These are phyloP conservation scores for Lasioglossum morio DNA, from an alignment of 2,888 invertebrate genomes.

Conservation along the genomic window DNA sequence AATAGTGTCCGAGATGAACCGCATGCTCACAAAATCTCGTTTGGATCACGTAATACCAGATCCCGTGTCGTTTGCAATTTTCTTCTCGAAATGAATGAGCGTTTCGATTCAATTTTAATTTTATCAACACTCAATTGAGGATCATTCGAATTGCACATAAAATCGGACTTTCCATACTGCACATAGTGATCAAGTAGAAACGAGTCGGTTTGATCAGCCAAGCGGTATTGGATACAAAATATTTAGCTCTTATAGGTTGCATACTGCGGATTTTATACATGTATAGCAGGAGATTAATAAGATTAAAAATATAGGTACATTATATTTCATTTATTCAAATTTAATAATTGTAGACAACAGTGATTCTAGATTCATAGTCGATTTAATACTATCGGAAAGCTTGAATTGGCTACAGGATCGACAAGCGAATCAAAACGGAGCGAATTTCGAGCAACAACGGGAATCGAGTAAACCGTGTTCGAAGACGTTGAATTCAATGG, in stretches of 20 bases:
- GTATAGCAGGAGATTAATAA: too few relatives aligned
- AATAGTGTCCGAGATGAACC: not conserved
- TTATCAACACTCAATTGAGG: not conserved
- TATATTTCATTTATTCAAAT: too few relatives aligned
- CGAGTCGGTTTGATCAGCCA: not conserved
- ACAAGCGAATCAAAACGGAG: not conserved
- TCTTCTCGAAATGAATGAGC: not conserved
- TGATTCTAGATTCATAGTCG: not conserved
- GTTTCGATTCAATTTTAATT: not conserved
- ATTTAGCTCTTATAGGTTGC: too few relatives aligned
- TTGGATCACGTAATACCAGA: not conserved
- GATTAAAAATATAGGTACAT: too few relatives aligned
- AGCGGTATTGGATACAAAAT: too few relatives aligned
- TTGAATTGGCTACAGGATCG: not conserved
- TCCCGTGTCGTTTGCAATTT: not conserved
- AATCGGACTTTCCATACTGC: too few relatives aligned
- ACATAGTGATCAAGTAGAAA: not conserved
- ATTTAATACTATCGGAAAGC: not conserved
- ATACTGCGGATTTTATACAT: too few relatives aligned
- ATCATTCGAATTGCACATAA: too few relatives aligned
- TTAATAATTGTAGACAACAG: too few relatives aligned
- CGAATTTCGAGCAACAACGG: not conserved
- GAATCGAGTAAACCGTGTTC: not conserved
- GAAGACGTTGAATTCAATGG: not conserved
- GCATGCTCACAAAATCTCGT: not conserved